Base-by-base conservation (phyloP, 2,113 vertebrate genomes). In the Stictonetta naevosa region DNA sequence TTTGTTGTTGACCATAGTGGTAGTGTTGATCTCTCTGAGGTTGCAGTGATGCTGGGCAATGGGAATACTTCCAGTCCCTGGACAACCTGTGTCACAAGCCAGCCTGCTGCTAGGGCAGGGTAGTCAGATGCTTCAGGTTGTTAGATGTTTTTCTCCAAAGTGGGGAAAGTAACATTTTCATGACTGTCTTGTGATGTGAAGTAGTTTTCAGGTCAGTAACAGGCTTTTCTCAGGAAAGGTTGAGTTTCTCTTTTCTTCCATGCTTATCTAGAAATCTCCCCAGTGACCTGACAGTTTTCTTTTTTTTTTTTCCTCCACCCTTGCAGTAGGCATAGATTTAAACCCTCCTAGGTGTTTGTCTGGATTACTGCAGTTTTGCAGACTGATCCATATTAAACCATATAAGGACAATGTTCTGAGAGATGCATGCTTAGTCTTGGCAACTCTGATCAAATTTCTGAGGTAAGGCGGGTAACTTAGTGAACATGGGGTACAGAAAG, bases 301-400 rank as follows among this genome's bases (percentile, higher is more conserved):
- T 26, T 59, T 69, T 42, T 40, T 40, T 40, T 58, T 31, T 18
- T 17, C 48, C 48, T 64, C 31, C n/a, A 8, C 14, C 0, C n/a
- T 84, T 40, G 20, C 40, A 1, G 0, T n/a, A 15, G 52, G 36
- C 0, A 0, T 46, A 18, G 86, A 73, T 84, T 77, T 71, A 73
- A 83, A 52, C 68, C 36, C 42, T 52, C 28, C 31, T 44, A 58
- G 20, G n/a, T 29, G 28, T 29, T 76, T 21, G n/a, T 14, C 33
- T 34, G 33, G 21, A 53, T 72, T 81, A 10, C 56, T 64, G 58
- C 28, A 5, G 11, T 75, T 88, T 22, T 28, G 62, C 78, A 58
- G 77, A 76, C 55, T 36, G 48, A 63, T 75, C 63, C 44, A 42
- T 76, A 90, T 63, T 11, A 88, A 46, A 23, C 26, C 56, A n/a